phyloP scores from a whole-genome alignment of 2,113 vertebrate species.

The Brachyhypopomus gauderio region DNA sequence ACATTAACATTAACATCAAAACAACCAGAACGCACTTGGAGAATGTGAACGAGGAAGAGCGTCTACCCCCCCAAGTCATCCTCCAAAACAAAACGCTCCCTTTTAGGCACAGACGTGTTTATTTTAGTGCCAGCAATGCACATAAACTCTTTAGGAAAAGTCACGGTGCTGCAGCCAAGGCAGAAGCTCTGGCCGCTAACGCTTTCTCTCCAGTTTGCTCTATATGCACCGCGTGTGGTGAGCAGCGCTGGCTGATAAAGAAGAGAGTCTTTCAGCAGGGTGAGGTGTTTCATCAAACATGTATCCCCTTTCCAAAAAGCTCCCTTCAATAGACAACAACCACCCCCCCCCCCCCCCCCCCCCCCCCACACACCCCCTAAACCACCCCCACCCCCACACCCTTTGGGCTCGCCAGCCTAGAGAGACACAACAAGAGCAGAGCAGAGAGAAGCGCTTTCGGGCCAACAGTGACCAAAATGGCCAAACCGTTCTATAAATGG shows the following conservation, averaged over 20 bases:
- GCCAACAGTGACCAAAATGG: conserved; percentile 22
- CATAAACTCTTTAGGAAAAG: conserved; percentile 14
- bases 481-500: conserved; percentile 38
- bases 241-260: conserved; percentile 52
- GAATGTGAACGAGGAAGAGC: not conserved
- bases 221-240: conserved; percentile 46
- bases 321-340: conserved; percentile 48
- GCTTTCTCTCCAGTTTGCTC: conserved; percentile 40
- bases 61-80: not conserved
- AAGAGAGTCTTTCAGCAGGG: conserved; percentile 45
- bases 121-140: conserved; percentile 24
- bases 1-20: conserved; percentile 11
- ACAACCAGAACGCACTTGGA: not conserved
- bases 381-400: conserved; percentile 32
- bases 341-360: conserved; percentile 38
- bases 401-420: conserved; percentile 29
- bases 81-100: conserved; percentile 23
- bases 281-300: conserved; percentile 49
- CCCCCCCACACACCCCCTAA: conserved; percentile 30
- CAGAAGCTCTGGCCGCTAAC: conserved; percentile 28
- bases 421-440: conserved; percentile 30
- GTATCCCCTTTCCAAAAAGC: conserved; percentile 50
- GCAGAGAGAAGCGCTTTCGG: conserved; percentile 33
- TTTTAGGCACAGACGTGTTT: not conserved
- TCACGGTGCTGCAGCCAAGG: conserved; percentile 22